phyloP scores from a whole-genome alignment of 2,113 vertebrate genomes.

The Dasypus novemcinctus region DNA sequence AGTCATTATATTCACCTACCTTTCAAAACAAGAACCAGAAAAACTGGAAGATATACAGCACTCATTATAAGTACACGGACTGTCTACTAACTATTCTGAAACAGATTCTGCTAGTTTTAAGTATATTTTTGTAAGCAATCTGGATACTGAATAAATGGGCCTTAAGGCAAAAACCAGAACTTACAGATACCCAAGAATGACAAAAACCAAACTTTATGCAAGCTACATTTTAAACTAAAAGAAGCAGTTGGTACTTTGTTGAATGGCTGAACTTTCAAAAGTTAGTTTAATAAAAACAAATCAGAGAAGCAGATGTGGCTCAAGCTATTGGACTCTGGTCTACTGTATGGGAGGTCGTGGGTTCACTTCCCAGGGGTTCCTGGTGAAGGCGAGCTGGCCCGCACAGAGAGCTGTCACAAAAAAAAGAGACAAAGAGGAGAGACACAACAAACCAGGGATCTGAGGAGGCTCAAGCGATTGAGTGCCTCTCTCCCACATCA shows the following conservation, averaged over 20 bases:
- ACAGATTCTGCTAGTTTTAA: not conserved
- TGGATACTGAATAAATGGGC: not conserved
- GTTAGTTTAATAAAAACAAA: not conserved
- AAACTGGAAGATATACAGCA: not conserved
- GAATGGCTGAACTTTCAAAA: not conserved
- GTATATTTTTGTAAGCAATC: not conserved
- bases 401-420: too few relatives aligned
- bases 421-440: too few relatives aligned
- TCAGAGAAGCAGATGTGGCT: too few relatives aligned
- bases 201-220: not conserved
- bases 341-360: too few relatives aligned
- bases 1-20: slow-evolving; percentile 17
- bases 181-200: not conserved
- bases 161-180: not conserved
- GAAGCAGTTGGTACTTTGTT: not conserved
- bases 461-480: too few relatives aligned
- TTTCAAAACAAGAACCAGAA: slow-evolving; percentile 27
- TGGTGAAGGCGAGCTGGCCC: too few relatives aligned
- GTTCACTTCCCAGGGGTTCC: too few relatives aligned
- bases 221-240: not conserved
- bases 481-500: too few relatives aligned
- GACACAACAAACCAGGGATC: too few relatives aligned
- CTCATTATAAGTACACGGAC: not conserved
- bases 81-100: not conserved
- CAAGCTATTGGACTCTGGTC: too few relatives aligned